Evolutionary conservation across 2,888 invertebrate species (phyloP), one percentile per base, ranked within the genome.

Genomic region (Druceiella hillmani): DNA sequence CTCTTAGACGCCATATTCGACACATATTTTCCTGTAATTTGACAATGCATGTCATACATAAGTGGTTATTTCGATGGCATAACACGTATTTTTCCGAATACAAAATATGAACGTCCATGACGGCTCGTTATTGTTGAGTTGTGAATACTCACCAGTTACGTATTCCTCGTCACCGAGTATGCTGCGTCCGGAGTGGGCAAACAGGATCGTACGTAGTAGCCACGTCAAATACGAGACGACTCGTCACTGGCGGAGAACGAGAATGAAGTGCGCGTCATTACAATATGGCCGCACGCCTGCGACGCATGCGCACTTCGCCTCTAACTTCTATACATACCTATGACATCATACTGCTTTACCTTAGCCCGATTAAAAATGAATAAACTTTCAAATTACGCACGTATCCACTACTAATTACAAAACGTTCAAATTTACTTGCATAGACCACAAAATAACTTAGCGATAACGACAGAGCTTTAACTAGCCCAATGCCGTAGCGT

Each of bases 111-210:
- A 59, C 60, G 62, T 61, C 69, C 70, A 69, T 66, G 70, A 64
- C 66, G 62, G 64, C 60, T 63, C 70, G 72, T 71, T 74, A 69
- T 72, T 74, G 68, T 74, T 74, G 74, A 73, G 72, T 74, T 69
- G 71, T 73, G 74, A 78, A 80, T 80, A 83, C 83, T 83, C 83
- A 84, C 83, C 83, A 81, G 86, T 87, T 88, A 87, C 87, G 87
- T 87, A 86, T 86, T 86, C 84, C 83, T 87, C 87, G 87, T 88
- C 87, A 87, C 87, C 82, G 83, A 82, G 78, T 86, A 84, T 85
- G 84, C 85, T 82, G 87, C 84, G 81, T 84, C 84, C 83, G 84
- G 87, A 87, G 83, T 87, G 87, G 87, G 85, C 83, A 86, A 86
- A 81, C 79, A 81, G 79, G 81, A 81, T 81, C 79, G 84, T 87